These are phyloP conservation scores for Icerya purchasi DNA, from an alignment of 2,888 invertebrate species.

Conservation along the genomic window DNA sequence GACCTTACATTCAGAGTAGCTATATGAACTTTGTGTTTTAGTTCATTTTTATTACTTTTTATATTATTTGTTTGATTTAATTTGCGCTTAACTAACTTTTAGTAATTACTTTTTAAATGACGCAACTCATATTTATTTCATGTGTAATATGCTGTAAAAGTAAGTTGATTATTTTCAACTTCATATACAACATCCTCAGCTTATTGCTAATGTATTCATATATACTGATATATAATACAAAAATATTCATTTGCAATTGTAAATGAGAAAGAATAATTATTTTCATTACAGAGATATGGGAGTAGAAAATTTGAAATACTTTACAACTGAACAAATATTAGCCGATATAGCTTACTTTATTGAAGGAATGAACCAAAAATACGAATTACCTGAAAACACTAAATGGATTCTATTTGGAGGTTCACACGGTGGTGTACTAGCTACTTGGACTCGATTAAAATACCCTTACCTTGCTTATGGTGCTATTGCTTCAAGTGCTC, in stretches of 20 bases:
- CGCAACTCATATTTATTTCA: no score
- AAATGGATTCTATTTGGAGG: conserved; percentile 91
- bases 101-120: no score
- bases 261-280: no score
- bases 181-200: no score
- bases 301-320: conserved; percentile 51
- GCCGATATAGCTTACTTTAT: conserved; percentile 77
- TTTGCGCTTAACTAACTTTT: no score
- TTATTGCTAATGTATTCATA: no score
- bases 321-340: conserved; percentile 59
- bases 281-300: conserved; percentile 68
- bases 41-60: no score
- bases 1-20: no score
- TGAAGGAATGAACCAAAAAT: conserved; percentile 39
- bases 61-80: no score
- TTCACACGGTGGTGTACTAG: conserved; percentile 78
- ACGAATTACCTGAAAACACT: conserved; percentile 33
- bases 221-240: neutral
- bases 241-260: conserved; percentile 17
- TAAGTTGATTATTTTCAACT: no score
- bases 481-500: conserved; percentile 75
- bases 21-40: no score
- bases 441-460: conserved; percentile 73
- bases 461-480: conserved; percentile 73
- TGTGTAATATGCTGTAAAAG: no score